phyloP scores from a whole-genome alignment of 2,113 vertebrate species.

The Aptenodytes forsteri region DNA sequence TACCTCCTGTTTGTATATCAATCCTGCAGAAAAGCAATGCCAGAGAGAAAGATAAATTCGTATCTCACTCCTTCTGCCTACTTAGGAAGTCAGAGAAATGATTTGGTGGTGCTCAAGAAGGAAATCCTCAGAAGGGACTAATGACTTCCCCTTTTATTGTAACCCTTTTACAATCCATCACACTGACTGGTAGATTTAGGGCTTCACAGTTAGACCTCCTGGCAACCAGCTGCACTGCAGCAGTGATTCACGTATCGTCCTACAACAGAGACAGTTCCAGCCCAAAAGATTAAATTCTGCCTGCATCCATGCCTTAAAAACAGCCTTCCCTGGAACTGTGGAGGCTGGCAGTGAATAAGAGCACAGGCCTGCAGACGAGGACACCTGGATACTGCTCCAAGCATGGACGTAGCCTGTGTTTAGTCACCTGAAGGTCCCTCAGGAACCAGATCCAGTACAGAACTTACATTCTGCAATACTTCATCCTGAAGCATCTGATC shows the following conservation, averaged over 20 bases:
- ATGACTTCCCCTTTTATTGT: not conserved
- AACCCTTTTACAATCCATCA: not conserved
- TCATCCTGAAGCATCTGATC: not conserved
- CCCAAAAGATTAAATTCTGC: not conserved
- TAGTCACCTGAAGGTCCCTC: not conserved
- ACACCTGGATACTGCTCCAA: not conserved
- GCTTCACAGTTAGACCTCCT: not conserved
- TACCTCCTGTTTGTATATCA: not conserved
- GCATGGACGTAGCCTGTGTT: not conserved
- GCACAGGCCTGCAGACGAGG: not conserved
- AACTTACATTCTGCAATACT: not conserved
- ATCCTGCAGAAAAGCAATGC: not conserved
- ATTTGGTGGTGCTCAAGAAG: not conserved
- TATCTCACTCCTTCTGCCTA: not conserved
- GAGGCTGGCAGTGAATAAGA: not conserved
- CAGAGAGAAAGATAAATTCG: not conserved
- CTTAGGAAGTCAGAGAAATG: not conserved
- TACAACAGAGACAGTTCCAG: not conserved
- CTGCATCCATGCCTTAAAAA: not conserved
- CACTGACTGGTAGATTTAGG: not conserved
- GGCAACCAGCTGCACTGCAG: not conserved
- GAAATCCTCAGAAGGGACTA: slow-evolving; percentile 2
- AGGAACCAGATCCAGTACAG: not conserved
- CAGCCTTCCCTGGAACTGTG: not conserved
- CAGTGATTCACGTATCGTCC: not conserved